Percentiles rank a stretch among this genome's conserved stretches.
phyloP scores from a whole-genome alignment of 2,113 vertebrate genomes.

The Fulica atra region DNA sequence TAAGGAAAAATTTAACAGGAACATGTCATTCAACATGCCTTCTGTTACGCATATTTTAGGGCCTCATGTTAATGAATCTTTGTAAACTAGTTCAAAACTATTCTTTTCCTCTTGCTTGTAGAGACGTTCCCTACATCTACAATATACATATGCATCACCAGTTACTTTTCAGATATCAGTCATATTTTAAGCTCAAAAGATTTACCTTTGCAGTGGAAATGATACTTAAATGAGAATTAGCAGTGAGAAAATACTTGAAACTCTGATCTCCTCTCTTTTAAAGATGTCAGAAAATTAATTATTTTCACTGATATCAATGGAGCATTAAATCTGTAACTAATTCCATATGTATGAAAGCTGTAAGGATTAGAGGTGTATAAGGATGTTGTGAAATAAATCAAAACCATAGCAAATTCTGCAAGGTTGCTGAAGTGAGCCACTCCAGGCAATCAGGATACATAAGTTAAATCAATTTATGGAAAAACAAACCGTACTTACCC shows the following conservation, averaged over 20 bases:
- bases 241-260: not conserved
- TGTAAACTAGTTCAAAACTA: not conserved
- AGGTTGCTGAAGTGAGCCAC: constrained; percentile 1
- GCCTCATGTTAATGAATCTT: not conserved
- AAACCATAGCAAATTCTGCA: constrained; percentile 39
- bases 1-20: not conserved
- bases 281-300: constrained; percentile 34
- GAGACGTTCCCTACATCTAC: not conserved
- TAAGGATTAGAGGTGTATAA: constrained; percentile 1
- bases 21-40: not conserved
- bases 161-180: not conserved
- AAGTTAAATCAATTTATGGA: constrained; percentile 32
- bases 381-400: constrained; percentile 37
- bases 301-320: constrained; percentile 25
- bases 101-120: not conserved
- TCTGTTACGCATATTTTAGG: not conserved
- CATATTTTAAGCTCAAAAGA: not conserved
- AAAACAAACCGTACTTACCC: not conserved
- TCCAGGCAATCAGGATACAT: constrained; percentile 23
- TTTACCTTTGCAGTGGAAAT: not conserved
- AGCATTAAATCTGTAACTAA: constrained; percentile 46
- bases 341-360: constrained; percentile 9
- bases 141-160: not conserved
- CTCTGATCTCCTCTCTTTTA: not conserved
- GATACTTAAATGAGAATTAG: not conserved